These are phyloP conservation scores for Diadegma fenestrale DNA, from an alignment of 2,888 invertebrate species.

Conservation along the genomic window DNA sequence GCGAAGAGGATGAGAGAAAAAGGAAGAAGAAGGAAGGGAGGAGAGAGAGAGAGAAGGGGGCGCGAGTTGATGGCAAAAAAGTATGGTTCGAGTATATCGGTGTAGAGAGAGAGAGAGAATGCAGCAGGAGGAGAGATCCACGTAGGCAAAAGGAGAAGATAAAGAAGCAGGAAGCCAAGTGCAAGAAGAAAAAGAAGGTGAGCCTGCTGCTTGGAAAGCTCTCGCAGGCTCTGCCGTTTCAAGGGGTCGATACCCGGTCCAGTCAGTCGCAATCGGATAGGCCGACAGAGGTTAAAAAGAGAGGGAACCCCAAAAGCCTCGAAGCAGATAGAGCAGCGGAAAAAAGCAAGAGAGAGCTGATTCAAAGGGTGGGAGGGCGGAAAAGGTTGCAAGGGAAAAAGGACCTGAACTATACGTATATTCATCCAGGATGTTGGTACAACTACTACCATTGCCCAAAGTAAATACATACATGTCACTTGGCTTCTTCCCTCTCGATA, in stretches of 20 bases:
- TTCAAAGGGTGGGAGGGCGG: not conserved
- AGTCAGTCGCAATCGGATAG: conserved; percentile 76
- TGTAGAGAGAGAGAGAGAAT: no score
- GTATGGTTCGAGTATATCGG: conserved; percentile 26
- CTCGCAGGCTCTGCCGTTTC: conserved; percentile 64
- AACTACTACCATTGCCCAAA: conserved; percentile 53
- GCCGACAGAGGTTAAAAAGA: conserved; percentile 67
- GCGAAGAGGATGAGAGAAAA: conserved; percentile 48
- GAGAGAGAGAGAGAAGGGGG: conserved; percentile 52
- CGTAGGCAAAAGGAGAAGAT: conserved; percentile 40
- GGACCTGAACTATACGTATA: conserved; percentile 50
- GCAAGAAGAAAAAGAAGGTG: conserved; percentile 64
- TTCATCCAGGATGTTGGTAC: conserved; percentile 65
- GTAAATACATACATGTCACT: conserved; percentile 54
- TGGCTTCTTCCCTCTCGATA: conserved; percentile 41
- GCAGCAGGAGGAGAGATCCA: conserved; percentile 28
- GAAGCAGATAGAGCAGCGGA: conserved; percentile 25
- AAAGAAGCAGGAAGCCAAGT: conserved; percentile 41
- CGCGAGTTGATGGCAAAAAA: conserved; percentile 45
- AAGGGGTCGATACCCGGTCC: conserved; percentile 77
- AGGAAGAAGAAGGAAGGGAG: conserved; percentile 34
- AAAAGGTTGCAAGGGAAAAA: conserved; percentile 62
- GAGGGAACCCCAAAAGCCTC: conserved; percentile 21
- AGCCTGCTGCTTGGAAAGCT: conserved; percentile 54
- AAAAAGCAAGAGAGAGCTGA: conserved; percentile 30